These are phyloP conservation scores for Thamnophis sirtalis DNA, from an alignment of 2,113 vertebrate genomes.

Conservation along the genomic window DNA sequence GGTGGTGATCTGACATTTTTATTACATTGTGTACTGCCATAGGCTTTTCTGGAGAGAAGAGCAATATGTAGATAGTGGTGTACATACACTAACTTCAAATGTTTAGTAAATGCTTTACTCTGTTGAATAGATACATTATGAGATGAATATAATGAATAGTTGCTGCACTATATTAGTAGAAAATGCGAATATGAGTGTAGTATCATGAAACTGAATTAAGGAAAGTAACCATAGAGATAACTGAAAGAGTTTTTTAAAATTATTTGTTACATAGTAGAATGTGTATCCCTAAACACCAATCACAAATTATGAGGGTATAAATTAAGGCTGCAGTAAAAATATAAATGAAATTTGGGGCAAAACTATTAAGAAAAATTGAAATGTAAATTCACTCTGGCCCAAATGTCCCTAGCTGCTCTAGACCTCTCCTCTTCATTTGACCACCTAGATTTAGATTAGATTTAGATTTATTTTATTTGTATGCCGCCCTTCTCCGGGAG, in stretches of 20 bases:
- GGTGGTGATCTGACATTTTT: background rate
- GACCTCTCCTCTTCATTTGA: background rate
- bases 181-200: background rate
- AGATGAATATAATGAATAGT: background rate
- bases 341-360: background rate
- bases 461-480: too few species aligned
- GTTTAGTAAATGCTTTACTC: background rate
- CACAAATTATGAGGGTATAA: background rate
- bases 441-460: too few species aligned
- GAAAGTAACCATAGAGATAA: background rate
- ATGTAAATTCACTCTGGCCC: background rate
- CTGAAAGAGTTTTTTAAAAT: background rate
- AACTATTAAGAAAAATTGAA: background rate
- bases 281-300: background rate
- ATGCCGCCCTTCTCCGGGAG: too few species aligned
- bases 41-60: background rate
- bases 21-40: background rate
- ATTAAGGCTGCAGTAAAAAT: background rate
- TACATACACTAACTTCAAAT: background rate
- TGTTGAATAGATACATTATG: background rate
- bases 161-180: background rate
- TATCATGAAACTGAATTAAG: background rate
- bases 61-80: background rate
- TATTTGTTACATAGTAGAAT: background rate
- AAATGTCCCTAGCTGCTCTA: background rate